Conservation (phyloP, 2,888 invertebrate species). For the Ichneumoninae sp. region DNA sequence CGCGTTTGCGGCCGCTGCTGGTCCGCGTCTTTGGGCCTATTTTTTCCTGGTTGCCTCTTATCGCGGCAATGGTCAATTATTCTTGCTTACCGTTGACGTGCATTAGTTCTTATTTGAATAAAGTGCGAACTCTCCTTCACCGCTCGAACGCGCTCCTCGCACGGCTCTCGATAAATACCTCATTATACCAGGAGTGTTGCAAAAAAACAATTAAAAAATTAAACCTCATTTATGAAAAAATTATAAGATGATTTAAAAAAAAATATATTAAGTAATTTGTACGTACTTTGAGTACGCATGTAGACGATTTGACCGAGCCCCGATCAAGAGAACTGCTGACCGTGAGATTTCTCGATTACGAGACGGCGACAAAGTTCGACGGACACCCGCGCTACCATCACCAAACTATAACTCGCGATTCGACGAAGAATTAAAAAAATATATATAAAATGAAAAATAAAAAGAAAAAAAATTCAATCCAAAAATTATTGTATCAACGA, state of each 20-base stretch:
- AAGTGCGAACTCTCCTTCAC: neutral
- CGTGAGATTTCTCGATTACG: constrained; percentile 41
- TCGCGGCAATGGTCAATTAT: neutral
- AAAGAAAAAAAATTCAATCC: neutral
- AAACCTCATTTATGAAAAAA: neutral
- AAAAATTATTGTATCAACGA: neutral
- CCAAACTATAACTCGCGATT: constrained; percentile 20
- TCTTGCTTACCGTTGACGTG: neutral
- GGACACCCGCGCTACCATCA: constrained; percentile 61
- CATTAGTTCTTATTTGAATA: constrained; percentile 1
- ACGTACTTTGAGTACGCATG: constrained; percentile 66
- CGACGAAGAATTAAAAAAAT: neutral
- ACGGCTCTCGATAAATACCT: neutral
- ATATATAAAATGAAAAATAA: neutral
- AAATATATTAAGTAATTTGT: constrained; percentile 17
- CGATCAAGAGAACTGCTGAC: constrained; percentile 43
- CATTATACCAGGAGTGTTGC: neutral
- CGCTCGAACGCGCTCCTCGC: neutral
- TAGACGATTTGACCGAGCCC: constrained; percentile 50
- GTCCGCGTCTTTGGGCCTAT: neutral
- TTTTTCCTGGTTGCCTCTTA: neutral
- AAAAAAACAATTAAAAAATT: neutral
- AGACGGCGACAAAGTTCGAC: constrained; percentile 33
- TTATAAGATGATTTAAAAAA: neutral
- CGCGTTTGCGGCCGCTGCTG: neutral